Percentiles rank a stretch among this genome's conserved stretches.
These are phyloP conservation scores for Zaprionus camerounensis DNA, from an alignment of 1,140 invertebrate genomes.

Conservation along the genomic window DNA sequence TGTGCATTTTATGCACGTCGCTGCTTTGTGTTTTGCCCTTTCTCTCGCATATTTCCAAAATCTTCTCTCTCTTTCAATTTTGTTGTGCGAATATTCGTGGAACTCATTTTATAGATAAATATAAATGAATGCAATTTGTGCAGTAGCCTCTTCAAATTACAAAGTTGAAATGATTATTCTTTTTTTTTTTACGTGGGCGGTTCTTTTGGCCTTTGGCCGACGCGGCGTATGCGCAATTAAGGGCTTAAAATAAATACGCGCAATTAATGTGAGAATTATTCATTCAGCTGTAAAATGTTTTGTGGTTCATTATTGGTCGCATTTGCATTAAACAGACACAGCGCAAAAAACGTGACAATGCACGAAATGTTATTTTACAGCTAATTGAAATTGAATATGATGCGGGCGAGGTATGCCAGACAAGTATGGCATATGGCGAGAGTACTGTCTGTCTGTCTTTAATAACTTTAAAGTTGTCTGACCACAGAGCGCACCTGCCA, in stretches of 20 bases:
- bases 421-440: conserved; percentile 7
- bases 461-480: conserved; percentile 47
- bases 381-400: conserved; percentile 64
- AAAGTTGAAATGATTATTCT: conserved; percentile 9
- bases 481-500: conserved; percentile 37
- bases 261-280: conserved; percentile 79
- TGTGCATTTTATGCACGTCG: neutral
- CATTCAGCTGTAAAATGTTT: conserved; percentile 79
- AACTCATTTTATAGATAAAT: conserved; percentile 12
- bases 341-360: conserved; percentile 42
- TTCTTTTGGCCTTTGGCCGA: conserved; percentile 34
- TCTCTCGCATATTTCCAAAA: neutral
- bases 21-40: neutral
- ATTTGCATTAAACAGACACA: conserved; percentile 54
- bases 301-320: conserved; percentile 74
- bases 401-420: neutral
- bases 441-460: conserved; percentile 16
- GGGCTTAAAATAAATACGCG: conserved; percentile 67
- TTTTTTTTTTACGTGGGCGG: neutral
- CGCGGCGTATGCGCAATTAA: conserved; percentile 68
- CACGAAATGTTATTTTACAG: conserved; percentile 52
- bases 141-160: conserved; percentile 18
- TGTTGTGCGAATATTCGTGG: neutral
- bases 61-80: neutral
- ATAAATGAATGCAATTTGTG: conserved; percentile 21